Base-by-base conservation (phyloP, 2,113 vertebrate genomes). In the Lucifuga dentata region DNA sequence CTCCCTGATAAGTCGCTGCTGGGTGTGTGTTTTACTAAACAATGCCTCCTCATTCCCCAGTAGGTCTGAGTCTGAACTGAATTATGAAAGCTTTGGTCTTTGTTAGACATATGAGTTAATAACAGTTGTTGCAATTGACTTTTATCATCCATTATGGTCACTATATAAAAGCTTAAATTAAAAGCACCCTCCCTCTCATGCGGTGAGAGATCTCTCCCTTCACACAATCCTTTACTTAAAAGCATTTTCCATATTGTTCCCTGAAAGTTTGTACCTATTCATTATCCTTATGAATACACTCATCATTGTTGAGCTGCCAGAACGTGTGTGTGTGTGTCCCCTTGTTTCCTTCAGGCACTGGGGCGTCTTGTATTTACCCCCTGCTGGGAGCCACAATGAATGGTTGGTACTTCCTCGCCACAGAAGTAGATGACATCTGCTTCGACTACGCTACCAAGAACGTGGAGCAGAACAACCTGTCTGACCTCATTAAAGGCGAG, bases 391-490 rank as follows among this genome's bases (percentile, higher is more conserved):
- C 97, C 70, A 97, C 96, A 5, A 93, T 99, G 93, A 99, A 99
- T 45, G 95, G 96, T 84, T 99, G 98, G 98, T 96, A 95, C 91
- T 99, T 99, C 76, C 95, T 99, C 26, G 98, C 97, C 59, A 99
- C 97, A 16, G 97, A 99, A 91, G 97, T 99, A 65, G 97, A 99
- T 67, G 96, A 99, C 85, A 97, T 99, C 91, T 99, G 98, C 83
- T 99, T 96, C 80, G 95, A 96, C 91, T 98, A 96, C 4, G 97
- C 98, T n/a, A 98, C 94, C 70, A 98, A 95, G 90, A 99, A 99
- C 5, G 97, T 99, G 84, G 96, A 99, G 71, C 95, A 96, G 86
- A 99, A 99, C 91, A 94, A 94, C 24, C 83, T 99, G 81, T 95
- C 96, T 57, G 95, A 97, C 73, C 95, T 99, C 64, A 96, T 99